phyloP scores from a whole-genome alignment of 1,140 invertebrate species.

The Rhagoletis zephyria region DNA sequence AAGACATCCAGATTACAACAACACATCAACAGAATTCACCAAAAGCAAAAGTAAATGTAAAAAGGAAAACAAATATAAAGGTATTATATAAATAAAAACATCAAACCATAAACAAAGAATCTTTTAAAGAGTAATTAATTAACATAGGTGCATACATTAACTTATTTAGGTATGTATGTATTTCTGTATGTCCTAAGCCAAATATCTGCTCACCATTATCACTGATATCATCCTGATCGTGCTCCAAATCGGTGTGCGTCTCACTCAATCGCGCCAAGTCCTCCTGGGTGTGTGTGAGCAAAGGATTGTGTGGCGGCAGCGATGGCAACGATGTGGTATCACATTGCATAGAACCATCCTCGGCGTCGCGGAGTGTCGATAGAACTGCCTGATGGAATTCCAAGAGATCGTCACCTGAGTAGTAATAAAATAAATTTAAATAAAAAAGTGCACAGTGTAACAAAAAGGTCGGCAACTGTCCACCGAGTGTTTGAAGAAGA shows the following conservation, averaged over 20 bases:
- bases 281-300: slow-evolving; percentile 73
- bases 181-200: not conserved
- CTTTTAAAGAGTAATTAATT: not conserved
- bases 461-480: not conserved
- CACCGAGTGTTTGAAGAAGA: too few species aligned
- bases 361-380: slow-evolving; percentile 78
- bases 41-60: not conserved
- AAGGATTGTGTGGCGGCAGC: slow-evolving; percentile 72
- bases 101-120: not conserved
- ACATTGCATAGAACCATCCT: slow-evolving; percentile 78
- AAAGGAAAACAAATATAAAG: not conserved
- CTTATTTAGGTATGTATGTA: not conserved
- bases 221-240: slow-evolving; percentile 79
- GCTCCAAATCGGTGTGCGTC: slow-evolving; percentile 77
- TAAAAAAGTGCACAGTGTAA: not conserved
- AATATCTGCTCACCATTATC: slow-evolving; percentile 77
- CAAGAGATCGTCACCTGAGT: slow-evolving; percentile 84
- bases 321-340: slow-evolving; percentile 76
- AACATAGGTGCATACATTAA: not conserved
- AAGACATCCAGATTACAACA: slow-evolving; percentile 32
- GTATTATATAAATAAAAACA: slow-evolving; percentile 3
- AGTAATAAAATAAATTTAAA: not conserved
- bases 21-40: not conserved
- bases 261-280: slow-evolving; percentile 80
- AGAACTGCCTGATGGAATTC: slow-evolving; percentile 89